phyloP scores from a whole-genome alignment of 2,888 invertebrate genomes.

The Oasisia sp. region DNA sequence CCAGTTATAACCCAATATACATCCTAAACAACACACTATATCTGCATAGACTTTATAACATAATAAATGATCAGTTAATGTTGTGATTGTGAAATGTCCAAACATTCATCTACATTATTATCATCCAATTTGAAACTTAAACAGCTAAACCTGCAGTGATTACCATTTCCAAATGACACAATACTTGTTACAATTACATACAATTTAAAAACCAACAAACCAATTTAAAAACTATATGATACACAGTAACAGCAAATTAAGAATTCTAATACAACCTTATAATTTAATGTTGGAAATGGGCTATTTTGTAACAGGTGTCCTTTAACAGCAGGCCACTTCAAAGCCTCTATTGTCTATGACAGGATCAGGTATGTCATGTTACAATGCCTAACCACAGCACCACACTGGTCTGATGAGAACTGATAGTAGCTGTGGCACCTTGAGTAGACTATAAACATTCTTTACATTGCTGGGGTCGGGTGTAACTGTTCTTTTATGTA shows the following conservation, averaged over 20 bases:
- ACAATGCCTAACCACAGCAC: background rate
- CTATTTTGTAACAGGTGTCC: background rate
- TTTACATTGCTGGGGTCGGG: background rate
- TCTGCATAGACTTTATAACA: no score
- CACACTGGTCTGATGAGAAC: background rate
- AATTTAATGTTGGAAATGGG: background rate
- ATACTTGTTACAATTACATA: background rate
- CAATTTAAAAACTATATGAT: background rate
- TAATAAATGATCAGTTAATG: no score
- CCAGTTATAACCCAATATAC: background rate
- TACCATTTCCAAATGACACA: no score
- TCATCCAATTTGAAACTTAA: no score
- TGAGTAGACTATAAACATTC: conserved; percentile 1
- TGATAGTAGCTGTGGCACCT: background rate
- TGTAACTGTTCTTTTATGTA: no score
- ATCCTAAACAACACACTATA: background rate
- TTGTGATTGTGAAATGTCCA: no score
- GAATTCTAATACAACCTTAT: background rate
- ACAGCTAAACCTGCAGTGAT: no score
- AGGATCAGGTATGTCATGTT: background rate
- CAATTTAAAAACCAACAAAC: background rate
- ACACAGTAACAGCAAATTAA: background rate
- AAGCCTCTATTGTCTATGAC: background rate
- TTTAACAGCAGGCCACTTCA: background rate
- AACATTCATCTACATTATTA: no score